Evolutionary conservation across 2,888 invertebrate species (phyloP), one percentile per base, ranked within the genome.

Genomic region (Prosopocoilus inquinatus): DNA sequence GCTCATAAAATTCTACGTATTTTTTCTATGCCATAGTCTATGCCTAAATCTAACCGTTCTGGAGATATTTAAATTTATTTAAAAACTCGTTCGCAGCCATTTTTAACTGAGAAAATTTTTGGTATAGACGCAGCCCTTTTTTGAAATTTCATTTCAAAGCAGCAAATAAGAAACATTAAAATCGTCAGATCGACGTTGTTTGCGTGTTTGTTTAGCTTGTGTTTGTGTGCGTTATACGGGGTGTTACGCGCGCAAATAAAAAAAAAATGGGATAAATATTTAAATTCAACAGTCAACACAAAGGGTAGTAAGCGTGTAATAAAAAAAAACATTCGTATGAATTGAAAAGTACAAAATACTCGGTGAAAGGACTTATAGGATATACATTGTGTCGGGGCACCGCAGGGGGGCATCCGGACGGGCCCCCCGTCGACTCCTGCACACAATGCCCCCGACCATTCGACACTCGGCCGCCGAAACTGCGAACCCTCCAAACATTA

Each of bases 371-470:
- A 51, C 57, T 53, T 57, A 57, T 53, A 48, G 57, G 57, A 57
- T 64, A 64, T 66, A 68, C 67, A 68, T 70, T 70, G 70, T 71
- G 65, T 66, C 63, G 64, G 62, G 41, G 51, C 59, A 65, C 55
- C 71, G 13, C 62, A 67, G 63, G 73, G 72, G 68, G 71, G 70
- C 61, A 64, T 61, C 57, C 62, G 63, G 65, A 53, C 58, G 55
- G 55, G 63, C 70, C 70, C 65, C 71, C 68, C 58, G 66, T 58
- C 39, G 65, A 41, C 66, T 55, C 63, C 61, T 61, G 63, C 64
- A 67, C 64, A 70, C 70, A 71, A 69, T 67, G 63, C 64, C 57
- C n/a, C n/a, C n/a, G 54, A 50, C 62, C 67, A 65, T 66, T 67
- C 64, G 67, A 66, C 66, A 65, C 68, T 64, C 61, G 63, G 64